Percentiles rank a stretch among this genome's conserved stretches.
Evolutionary conservation across 2,797 vertebrate genomes (phyloP).

Genomic region (Danio tinwini): DNA sequence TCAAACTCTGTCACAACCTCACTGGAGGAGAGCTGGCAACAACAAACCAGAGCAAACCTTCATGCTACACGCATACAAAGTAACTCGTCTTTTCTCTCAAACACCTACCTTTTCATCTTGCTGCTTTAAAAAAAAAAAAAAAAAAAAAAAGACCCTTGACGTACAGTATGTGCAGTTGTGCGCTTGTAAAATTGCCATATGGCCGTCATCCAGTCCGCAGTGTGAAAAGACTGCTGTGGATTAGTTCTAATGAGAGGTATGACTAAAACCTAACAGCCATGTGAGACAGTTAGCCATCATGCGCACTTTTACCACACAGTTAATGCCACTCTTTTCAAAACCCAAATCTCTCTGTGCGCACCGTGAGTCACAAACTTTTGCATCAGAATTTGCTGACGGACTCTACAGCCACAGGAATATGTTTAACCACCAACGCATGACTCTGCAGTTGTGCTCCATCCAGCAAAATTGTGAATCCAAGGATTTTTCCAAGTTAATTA

Average conservation of each 20-base stretch:
- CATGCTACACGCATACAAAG: slow-evolving; percentile 22
- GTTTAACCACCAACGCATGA: slow-evolving; percentile 1
- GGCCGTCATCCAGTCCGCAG: slow-evolving; percentile 36
- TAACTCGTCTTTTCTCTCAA: neutral
- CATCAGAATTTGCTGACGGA: neutral
- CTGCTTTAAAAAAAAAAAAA: slow-evolving; percentile 11
- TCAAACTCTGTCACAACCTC: slow-evolving; percentile 60
- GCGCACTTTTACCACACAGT: slow-evolving; percentile 23
- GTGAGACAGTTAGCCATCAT: slow-evolving; percentile 21
- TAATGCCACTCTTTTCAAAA: slow-evolving; percentile 14
- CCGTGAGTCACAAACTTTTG: slow-evolving; percentile 6
- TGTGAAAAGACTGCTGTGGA: slow-evolving; percentile 47
- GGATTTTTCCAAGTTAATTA: neutral
- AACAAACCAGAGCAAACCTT: slow-evolving; percentile 35
- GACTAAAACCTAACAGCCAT: slow-evolving; percentile 39
- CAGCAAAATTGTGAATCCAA: neutral
- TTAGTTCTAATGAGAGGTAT: slow-evolving; percentile 41
- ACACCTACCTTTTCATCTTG: slow-evolving; percentile 19
- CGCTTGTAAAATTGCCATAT: slow-evolving; percentile 43
- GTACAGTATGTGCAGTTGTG: slow-evolving; percentile 38
- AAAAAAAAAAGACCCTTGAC: neutral
- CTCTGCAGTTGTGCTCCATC: neutral
- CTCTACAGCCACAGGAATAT: neutral
- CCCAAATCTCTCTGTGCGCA: slow-evolving; percentile 2
- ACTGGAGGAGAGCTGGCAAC: slow-evolving; percentile 55